Conservation (phyloP, 2,888 invertebrate genomes). For the Thera obeliscata region DNA sequence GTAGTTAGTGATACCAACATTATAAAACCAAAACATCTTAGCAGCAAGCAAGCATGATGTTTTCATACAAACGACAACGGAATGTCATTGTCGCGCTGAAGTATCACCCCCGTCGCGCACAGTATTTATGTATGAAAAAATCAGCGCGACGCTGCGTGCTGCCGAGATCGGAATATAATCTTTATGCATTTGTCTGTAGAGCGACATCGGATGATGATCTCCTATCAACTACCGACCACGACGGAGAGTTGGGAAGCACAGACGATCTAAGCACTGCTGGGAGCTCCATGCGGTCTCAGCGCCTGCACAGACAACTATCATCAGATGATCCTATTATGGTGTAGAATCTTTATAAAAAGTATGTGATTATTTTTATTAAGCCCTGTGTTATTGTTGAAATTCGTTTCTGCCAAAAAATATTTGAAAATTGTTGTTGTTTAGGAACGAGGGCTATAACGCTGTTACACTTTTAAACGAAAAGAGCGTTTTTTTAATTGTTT, state of each 20-base stretch:
- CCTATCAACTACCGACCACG: slow-evolving; percentile 90
- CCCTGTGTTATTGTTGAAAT: slow-evolving; percentile 26
- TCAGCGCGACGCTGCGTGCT: neutral
- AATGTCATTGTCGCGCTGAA: too few species aligned
- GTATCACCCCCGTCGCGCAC: too few species aligned
- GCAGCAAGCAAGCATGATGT: too few species aligned
- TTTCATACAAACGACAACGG: too few species aligned
- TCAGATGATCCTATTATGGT: slow-evolving; percentile 84
- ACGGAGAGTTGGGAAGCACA: slow-evolving; percentile 88
- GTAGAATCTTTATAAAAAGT: slow-evolving; percentile 41
- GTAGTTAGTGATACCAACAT: slow-evolving; percentile 1
- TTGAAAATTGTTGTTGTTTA: slow-evolving; percentile 30
- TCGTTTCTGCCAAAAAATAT: slow-evolving; percentile 35
- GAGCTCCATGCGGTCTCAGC: slow-evolving; percentile 68
- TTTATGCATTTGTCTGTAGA: slow-evolving; percentile 62
- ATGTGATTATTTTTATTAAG: slow-evolving; percentile 23
- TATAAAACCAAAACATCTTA: too few species aligned
- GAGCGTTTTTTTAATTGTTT: neutral
- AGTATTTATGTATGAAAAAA: too few species aligned
- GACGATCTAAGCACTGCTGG: slow-evolving; percentile 83
- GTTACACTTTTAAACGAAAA: slow-evolving; percentile 7
- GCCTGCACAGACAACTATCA: slow-evolving; percentile 77
- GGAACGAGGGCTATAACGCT: slow-evolving; percentile 7
- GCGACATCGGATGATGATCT: slow-evolving; percentile 95
- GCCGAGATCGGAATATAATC: neutral